These are phyloP conservation scores for Stenoptilia bipunctidactyla DNA, from an alignment of 2,888 invertebrate species.

Conservation along the genomic window DNA sequence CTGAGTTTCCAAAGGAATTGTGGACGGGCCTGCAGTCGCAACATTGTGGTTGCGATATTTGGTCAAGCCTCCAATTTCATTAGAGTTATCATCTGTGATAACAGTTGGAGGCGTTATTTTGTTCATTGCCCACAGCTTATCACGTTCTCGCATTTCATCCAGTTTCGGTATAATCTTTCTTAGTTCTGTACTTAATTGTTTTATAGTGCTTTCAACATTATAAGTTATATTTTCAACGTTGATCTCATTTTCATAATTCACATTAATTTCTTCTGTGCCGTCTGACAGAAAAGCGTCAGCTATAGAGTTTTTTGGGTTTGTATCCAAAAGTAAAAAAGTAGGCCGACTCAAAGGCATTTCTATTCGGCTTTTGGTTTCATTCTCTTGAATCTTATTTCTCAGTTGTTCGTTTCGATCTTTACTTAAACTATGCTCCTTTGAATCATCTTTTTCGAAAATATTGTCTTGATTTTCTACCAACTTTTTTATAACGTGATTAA, in stretches of 20 bases:
- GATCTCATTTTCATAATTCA: conserved; percentile 38
- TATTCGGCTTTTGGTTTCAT: conserved; percentile 45
- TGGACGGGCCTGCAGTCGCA: no score
- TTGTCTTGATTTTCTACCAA: conserved; percentile 50
- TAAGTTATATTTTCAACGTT: conserved; percentile 49
- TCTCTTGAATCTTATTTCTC: conserved; percentile 38
- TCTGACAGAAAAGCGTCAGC: conserved; percentile 72
- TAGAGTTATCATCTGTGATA: conserved; percentile 47
- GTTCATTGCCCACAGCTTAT: conserved; percentile 43
- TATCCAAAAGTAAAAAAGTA: conserved; percentile 56
- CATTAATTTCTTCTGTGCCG: conserved; percentile 67
- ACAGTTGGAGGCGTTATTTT: conserved; percentile 26
- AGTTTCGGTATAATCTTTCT: conserved; percentile 62
- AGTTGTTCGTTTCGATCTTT: conserved; percentile 26
- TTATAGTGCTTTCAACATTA: conserved; percentile 58
- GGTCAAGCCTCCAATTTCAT: conserved; percentile 35
- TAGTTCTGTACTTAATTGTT: conserved; percentile 56
- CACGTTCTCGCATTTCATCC: conserved; percentile 59
- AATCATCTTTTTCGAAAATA: conserved; percentile 23
- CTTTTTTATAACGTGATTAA: conserved; percentile 63
- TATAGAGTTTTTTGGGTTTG: conserved; percentile 52
- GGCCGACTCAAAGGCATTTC: conserved; percentile 59
- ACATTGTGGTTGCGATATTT: neutral
- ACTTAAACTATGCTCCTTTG: conserved; percentile 5
- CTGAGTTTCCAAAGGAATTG: no score